These are phyloP conservation scores for Lagopus leucura DNA, from an alignment of 2,113 vertebrate species.

Conservation along the genomic window DNA sequence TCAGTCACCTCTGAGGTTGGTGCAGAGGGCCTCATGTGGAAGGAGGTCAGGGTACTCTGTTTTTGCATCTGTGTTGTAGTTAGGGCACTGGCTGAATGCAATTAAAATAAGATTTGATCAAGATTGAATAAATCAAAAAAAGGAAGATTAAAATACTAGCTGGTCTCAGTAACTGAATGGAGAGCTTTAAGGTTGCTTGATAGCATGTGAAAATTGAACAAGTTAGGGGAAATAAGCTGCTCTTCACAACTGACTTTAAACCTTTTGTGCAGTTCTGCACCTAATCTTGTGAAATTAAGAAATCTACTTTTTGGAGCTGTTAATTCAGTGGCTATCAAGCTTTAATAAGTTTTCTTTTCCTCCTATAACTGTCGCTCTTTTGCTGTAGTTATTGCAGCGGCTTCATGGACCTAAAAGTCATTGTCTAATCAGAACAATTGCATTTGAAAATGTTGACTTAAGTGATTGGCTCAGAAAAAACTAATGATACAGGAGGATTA, in stretches of 20 bases:
- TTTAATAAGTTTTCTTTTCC: not conserved
- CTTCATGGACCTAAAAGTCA: not conserved
- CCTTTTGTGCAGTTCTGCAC: not conserved
- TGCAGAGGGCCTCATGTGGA: not conserved
- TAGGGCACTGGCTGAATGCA: not conserved
- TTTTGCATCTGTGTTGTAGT: not conserved
- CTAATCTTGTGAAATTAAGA: not conserved
- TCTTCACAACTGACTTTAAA: not conserved
- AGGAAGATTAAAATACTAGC: not conserved
- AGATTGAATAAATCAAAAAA: not conserved
- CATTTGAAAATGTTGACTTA: not conserved
- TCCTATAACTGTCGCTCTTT: not conserved
- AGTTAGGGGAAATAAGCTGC: rapidly evolving
- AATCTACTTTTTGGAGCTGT: too few relatives aligned
- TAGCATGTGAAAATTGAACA: not conserved
- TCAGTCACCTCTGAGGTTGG: not conserved
- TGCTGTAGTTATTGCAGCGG: not conserved
- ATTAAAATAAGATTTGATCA: not conserved
- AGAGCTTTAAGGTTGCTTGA: not conserved
- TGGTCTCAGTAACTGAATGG: not conserved
- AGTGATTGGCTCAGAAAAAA: not conserved
- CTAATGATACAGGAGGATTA: not conserved
- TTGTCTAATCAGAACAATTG: not conserved
- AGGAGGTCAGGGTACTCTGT: not conserved
- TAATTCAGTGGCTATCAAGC: not conserved